These are phyloP conservation scores for Sialis fuliginosa DNA, from an alignment of 2,888 invertebrate species.

Conservation along the genomic window DNA sequence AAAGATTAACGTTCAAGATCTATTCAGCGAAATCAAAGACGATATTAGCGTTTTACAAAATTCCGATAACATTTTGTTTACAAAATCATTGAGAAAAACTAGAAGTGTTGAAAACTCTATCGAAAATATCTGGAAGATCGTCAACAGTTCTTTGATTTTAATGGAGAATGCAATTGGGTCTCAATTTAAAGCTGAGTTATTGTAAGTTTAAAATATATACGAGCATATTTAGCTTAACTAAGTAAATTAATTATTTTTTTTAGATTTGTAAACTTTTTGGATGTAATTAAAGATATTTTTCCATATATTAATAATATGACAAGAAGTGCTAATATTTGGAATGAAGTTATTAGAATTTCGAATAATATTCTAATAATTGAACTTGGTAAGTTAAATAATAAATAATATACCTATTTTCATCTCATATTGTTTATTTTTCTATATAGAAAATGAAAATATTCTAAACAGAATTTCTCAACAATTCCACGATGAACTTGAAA, in stretches of 20 bases:
- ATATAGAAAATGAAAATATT: slow-evolving; percentile 21
- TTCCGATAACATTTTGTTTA: too few relatives aligned
- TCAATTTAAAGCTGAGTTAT: too few relatives aligned
- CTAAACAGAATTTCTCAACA: slow-evolving; percentile 25
- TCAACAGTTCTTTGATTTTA: too few relatives aligned
- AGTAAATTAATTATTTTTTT: background rate
- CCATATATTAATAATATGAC: slow-evolving; percentile 10
- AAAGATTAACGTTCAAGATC: background rate
- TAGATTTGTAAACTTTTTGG: slow-evolving; percentile 1
- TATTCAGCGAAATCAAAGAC: too few relatives aligned
- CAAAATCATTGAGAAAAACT: too few relatives aligned
- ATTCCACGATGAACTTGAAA: slow-evolving; percentile 23
- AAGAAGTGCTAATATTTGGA: slow-evolving; percentile 1
- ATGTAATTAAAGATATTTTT: slow-evolving; percentile 3
- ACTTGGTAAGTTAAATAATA: background rate
- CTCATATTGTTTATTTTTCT: background rate
- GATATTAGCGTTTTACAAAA: too few relatives aligned
- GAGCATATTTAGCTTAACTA: too few relatives aligned
- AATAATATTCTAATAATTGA: slow-evolving; percentile 2
- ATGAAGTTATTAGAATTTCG: slow-evolving; percentile 1
- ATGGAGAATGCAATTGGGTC: too few relatives aligned
- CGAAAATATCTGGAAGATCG: too few relatives aligned
- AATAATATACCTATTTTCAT: background rate
- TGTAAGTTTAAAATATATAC: too few relatives aligned
- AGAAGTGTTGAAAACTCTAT: too few relatives aligned